These are phyloP conservation scores for Zosterops pallidus DNA, from an alignment of 2,113 vertebrate species.

Conservation along the genomic window DNA sequence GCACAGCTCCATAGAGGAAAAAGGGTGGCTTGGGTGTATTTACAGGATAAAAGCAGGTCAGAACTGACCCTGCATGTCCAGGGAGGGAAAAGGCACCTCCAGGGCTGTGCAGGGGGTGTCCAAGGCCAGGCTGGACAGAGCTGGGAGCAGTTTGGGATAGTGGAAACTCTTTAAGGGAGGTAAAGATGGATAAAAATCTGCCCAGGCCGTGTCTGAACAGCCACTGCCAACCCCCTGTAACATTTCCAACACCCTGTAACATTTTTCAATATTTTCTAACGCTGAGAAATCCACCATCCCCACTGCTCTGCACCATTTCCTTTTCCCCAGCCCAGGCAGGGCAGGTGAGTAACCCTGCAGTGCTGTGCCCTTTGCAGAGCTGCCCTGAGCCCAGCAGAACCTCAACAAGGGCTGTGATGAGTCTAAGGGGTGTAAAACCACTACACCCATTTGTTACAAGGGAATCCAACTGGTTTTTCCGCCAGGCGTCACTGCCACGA, in stretches of 20 bases:
- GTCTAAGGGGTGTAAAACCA: constrained; percentile 52
- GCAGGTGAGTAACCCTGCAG: not conserved
- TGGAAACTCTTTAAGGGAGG: no score
- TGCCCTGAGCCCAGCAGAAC: not conserved
- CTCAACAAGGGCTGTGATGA: not conserved
- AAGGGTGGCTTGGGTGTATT: no score
- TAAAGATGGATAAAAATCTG: not conserved
- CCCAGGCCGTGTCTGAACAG: not conserved
- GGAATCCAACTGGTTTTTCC: constrained; percentile 66
- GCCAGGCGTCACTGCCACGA: not conserved
- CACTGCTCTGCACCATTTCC: not conserved
- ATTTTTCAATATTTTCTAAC: not conserved
- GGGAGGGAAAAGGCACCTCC: no score
- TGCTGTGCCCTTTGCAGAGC: not conserved
- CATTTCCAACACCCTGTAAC: not conserved
- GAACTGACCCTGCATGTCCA: no score
- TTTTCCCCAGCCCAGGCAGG: not conserved
- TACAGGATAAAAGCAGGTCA: no score
- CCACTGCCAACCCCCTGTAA: no score
- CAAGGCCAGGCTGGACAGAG: no score
- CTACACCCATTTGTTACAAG: constrained; percentile 43
- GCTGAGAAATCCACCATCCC: not conserved
- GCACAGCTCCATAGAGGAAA: no score
- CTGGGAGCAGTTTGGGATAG: no score
- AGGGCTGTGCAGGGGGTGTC: no score